Conservation (phyloP, 2,797 vertebrate species). For the Channa striata region DNA sequence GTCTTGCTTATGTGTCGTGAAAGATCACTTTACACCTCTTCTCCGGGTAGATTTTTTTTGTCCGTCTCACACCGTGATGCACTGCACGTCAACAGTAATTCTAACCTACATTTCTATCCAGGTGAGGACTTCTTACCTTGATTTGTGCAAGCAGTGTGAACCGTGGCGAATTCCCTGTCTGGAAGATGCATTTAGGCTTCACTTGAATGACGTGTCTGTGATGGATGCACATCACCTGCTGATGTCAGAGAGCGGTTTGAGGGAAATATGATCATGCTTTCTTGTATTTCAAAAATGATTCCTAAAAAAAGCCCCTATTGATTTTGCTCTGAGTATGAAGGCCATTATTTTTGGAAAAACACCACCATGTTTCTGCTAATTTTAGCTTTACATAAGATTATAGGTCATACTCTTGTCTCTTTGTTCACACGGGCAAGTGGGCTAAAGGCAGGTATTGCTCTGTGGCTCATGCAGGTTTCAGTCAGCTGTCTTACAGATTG, state of each 20-base stretch:
- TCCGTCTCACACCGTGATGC: constrained; percentile 36
- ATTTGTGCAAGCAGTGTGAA: constrained; percentile 40
- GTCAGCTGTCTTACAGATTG: constrained; percentile 67
- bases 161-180: constrained; percentile 3
- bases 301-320: too few relatives aligned
- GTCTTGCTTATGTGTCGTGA: constrained; percentile 11
- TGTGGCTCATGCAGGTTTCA: constrained; percentile 51
- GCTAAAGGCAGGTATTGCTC: constrained; percentile 58
- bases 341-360: too few relatives aligned
- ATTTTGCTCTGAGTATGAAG: too few relatives aligned
- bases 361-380: too few relatives aligned
- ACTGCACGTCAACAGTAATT: constrained; percentile 42
- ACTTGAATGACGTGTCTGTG: constrained; percentile 6
- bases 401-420: too few relatives aligned
- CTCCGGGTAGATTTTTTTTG: constrained; percentile 51
- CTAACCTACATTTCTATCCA: constrained; percentile 43
- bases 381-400: too few relatives aligned
- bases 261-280: not conserved
- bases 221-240: constrained; percentile 31
- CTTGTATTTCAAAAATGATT: too few relatives aligned
- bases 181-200: constrained; percentile 6
- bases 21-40: constrained; percentile 37
- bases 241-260: constrained; percentile 1
- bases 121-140: constrained; percentile 36
- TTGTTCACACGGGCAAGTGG: not conserved